Evolutionary conservation across 2,797 vertebrate genomes (phyloP), one percentile per base, ranked within the genome.

Genomic region (Acanthurus leucopareius): DNA sequence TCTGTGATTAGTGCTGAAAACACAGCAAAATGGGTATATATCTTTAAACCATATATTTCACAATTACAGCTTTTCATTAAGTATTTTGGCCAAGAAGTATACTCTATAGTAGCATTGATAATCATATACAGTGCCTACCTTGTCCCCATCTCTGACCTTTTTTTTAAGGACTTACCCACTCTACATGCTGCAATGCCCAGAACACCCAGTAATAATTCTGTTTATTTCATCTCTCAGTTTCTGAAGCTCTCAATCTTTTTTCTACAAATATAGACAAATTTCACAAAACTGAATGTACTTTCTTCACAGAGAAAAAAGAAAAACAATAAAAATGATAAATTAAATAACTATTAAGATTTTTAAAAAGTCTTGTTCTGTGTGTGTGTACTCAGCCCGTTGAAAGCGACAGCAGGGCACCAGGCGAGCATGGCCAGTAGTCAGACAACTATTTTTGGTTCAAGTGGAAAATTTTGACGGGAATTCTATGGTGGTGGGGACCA

Each of bases 381-480:
- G 52, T 85, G 80, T 92, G 88, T 87, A 79, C 72, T 88, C 59
- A 79, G 84, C 64, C 81, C 62, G 69, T 85, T 54, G 3, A 69
- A 79, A 80, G 92, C 85, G 88, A 85, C 91, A 82, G 82, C 59
- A 85, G 92, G 91, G 91, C 91, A 92, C 91, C 90, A 89, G 59
- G 67, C 53, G n/a, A 66, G 76, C 53, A 19, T 82, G 87, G 88
- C 89, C 89, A 64, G 76, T 17, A 86, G 79, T 91, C 79, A 73
- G 76, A 83, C 89, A 66, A 82, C 88, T 91, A 93, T 95, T 94
- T 94, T 88, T 86, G 92, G 86, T 85, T 52, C 63, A 49, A 84
- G 82, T 47, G 93, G 94, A 95, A 95, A 92, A 83, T 93, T 94
- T 94, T 69, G 47, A 69, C 13, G 40, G 70, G 74, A 35, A 89